Evolutionary conservation across 2,888 invertebrate species (phyloP), one percentile per base, ranked within the genome.

Genomic region (Lapara coniferarum): DNA sequence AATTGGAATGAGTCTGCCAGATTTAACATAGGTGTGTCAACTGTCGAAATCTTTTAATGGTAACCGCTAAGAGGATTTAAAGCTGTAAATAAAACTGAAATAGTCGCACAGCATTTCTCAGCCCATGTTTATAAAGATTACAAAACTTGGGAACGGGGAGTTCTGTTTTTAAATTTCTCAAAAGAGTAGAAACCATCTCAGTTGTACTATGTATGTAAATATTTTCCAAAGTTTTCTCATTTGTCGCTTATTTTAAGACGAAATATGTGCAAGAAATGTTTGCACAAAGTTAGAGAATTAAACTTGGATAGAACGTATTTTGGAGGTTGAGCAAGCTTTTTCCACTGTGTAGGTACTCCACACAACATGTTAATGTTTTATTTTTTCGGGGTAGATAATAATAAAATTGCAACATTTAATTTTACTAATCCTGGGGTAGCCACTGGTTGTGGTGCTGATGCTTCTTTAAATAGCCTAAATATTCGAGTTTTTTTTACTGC

Each of bases 201-300:
- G 81, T 81, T 80, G 77, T 76, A 70, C 76, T 79, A 74, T 81
- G 77, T 78, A 84, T 78, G 81, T 81, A 82, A 83, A 82, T 77
- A 80, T 81, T 80, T 84, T 79, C 77, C 77, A 76, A 81, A 87
- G 78, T 86, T 89, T 82, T 74, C 79, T 83, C 82, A 82, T 87
- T 84, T 83, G 75, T 74, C 77, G 77, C 75, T 74, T 77, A 81
- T 76, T 74, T 74, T 78, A 73, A 77, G 77, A 80, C 72, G 73
- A 77, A 68, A 69, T 73, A 37, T 37, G 37, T 37, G 78, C 75
- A 78, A 77, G 73, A 70, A 74, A 78, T 78, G 75, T 80, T 76
- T 75, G 70, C 66, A 69, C 59, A 59, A 53, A 69, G 53, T 69
- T 59, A 19, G 53, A 63, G 52, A 52, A 44, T 63, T 52, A 63